Conservation (phyloP, 2,888 invertebrate species). For the Eurytoma adleriae region DNA sequence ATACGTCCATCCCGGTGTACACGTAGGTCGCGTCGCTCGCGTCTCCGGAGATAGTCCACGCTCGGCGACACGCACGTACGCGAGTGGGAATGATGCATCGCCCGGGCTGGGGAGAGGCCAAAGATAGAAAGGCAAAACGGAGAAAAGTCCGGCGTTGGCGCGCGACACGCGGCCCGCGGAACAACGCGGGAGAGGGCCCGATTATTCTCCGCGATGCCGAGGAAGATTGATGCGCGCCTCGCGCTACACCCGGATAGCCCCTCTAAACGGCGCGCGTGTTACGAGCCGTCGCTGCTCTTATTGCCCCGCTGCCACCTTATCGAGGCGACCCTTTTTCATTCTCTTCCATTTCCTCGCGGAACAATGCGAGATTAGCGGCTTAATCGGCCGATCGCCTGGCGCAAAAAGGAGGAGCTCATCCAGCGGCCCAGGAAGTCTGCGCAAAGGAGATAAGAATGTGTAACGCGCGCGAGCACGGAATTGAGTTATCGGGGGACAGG, state of each 20-base stretch:
- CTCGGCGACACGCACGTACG: neutral
- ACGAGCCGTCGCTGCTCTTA: constrained; percentile 22
- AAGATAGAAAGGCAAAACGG: neutral
- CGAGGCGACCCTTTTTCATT: constrained; percentile 5
- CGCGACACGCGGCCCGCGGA: neutral
- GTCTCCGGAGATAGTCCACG: neutral
- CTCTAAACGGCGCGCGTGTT: constrained; percentile 31
- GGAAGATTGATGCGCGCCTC: constrained; percentile 40
- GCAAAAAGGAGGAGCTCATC: too few relatives aligned
- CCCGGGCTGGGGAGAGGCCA: neutral
- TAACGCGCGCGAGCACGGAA: too few relatives aligned
- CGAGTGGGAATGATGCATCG: constrained; percentile 14
- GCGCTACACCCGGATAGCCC: neutral
- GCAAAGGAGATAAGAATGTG: too few relatives aligned
- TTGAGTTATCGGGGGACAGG: neutral
- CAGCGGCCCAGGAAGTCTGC: too few relatives aligned
- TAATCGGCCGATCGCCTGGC: neutral
- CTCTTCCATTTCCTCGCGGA: neutral
- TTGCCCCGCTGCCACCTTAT: neutral
- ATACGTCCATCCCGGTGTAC: neutral
- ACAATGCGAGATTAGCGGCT: too few relatives aligned
- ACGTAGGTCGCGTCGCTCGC: constrained; percentile 8
- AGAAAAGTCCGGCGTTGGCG: neutral
- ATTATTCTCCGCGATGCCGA: neutral
- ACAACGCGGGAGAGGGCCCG: neutral